Percentiles rank a stretch among this genome's conserved stretches.
These are phyloP conservation scores for Colletes gigas DNA, from an alignment of 1,140 invertebrate species.

Conservation along the genomic window DNA sequence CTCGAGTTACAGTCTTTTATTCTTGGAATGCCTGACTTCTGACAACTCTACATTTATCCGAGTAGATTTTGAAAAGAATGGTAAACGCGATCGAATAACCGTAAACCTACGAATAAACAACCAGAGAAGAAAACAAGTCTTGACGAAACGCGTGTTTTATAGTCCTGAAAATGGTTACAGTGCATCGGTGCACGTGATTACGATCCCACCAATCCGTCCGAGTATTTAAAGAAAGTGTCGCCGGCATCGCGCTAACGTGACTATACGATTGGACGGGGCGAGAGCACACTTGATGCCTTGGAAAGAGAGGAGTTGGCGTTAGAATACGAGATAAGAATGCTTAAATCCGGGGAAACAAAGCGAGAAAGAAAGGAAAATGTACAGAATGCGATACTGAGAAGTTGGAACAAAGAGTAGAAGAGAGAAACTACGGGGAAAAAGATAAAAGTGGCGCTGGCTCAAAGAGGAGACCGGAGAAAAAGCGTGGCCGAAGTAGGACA, in stretches of 20 bases:
- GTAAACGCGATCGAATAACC: neutral
- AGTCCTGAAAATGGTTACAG: too few relatives aligned
- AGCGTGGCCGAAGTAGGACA: neutral
- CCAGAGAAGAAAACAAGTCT: neutral
- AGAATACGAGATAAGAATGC: slow-evolving; percentile 18
- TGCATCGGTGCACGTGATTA: neutral
- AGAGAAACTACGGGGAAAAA: neutral
- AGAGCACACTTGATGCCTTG: neutral
- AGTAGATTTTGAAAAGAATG: too few relatives aligned
- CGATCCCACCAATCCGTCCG: neutral
- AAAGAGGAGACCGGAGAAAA: neutral
- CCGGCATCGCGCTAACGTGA: neutral
- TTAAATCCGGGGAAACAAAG: neutral
- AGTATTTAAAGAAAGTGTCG: slow-evolving; percentile 18
- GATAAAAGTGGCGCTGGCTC: neutral
- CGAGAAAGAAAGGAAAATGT: too few relatives aligned
- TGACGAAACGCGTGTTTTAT: neutral
- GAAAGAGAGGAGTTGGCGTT: neutral
- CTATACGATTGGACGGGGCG: slow-evolving; percentile 6
- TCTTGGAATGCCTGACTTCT: too few relatives aligned
- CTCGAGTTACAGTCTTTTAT: too few relatives aligned
- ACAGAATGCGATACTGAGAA: neutral
- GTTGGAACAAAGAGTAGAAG: neutral
- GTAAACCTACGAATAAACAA: neutral
- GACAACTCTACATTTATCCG: too few relatives aligned